Evolutionary conservation across 1,140 invertebrate species (phyloP).

Genomic region (Lepidurus packardi): DNA sequence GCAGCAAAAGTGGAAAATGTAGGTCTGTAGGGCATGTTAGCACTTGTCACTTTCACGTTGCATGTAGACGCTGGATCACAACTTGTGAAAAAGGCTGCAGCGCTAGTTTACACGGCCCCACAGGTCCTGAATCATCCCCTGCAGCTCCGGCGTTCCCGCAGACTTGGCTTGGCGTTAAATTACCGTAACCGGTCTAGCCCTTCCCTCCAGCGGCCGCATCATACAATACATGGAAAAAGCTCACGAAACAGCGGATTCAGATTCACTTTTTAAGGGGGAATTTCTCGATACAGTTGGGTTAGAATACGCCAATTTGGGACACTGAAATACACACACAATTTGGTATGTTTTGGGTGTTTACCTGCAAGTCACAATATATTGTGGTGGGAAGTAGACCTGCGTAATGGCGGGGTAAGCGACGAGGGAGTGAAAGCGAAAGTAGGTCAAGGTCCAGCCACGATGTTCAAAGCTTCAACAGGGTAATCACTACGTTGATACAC

Average conservation of each 20-base stretch:
- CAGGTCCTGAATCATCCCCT: conserved; percentile 2
- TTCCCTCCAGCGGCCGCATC: background rate
- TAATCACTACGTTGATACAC: background rate
- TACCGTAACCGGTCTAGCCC: conserved; percentile 17
- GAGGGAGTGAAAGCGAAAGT: conserved; percentile 16
- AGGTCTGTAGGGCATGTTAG: conserved; percentile 16
- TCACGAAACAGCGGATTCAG: background rate
- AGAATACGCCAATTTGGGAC: no score
- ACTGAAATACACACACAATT: no score
- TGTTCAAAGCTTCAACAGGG: background rate
- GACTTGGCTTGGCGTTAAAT: conserved; percentile 1
- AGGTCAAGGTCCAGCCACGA: background rate
- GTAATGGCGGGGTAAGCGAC: conserved; percentile 13
- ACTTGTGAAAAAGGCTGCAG: background rate
- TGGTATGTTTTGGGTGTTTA: no score
- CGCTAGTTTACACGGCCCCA: background rate
- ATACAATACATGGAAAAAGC: background rate
- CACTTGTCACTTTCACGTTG: conserved; percentile 21
- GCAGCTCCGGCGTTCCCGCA: background rate
- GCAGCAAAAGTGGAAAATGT: background rate
- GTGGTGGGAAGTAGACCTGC: background rate
- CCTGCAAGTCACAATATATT: background rate
- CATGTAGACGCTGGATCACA: conserved; percentile 1
- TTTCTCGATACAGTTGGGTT: no score
- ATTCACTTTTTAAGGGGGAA: no score